Evolutionary conservation across 1,140 invertebrate genomes (phyloP).

Genomic region (Bombus fervidus): DNA sequence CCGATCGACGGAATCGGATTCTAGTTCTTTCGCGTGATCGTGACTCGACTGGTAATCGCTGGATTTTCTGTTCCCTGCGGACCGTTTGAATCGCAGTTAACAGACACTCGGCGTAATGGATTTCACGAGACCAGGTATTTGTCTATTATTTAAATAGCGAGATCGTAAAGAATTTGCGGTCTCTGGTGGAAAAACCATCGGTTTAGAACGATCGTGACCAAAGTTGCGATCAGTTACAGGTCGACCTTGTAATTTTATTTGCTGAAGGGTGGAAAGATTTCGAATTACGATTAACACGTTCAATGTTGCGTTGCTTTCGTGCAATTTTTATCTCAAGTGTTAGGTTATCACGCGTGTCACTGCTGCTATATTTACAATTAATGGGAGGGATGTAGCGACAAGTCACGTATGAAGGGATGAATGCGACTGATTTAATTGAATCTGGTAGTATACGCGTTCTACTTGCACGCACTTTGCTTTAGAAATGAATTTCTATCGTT

Average conservation of each 20-base stretch:
- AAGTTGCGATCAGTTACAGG: not conserved
- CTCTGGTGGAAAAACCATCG: not conserved
- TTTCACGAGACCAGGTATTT: not conserved
- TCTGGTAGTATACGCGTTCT: too few relatives aligned
- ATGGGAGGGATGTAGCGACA: too few relatives aligned
- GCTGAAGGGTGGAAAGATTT: not conserved
- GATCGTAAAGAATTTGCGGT: not conserved
- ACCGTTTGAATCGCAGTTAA: not conserved
- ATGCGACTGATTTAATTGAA: too few relatives aligned
- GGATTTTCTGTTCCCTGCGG: not conserved
- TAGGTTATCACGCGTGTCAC: too few relatives aligned
- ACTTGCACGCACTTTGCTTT: too few relatives aligned
- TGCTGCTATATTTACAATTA: too few relatives aligned
- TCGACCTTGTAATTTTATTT: not conserved
- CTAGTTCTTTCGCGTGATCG: not conserved
- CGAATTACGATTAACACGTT: not conserved
- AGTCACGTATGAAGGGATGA: too few relatives aligned
- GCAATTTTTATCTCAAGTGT: not conserved
- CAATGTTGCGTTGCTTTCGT: not conserved
- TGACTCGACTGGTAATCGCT: slow-evolving; percentile 7
- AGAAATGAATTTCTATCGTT: too few relatives aligned
- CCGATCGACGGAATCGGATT: not conserved
- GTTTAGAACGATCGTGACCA: not conserved
- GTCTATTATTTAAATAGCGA: not conserved
- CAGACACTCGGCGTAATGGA: not conserved